Conservation (phyloP, 2,113 vertebrate genomes). For the Lathamus discolor region DNA sequence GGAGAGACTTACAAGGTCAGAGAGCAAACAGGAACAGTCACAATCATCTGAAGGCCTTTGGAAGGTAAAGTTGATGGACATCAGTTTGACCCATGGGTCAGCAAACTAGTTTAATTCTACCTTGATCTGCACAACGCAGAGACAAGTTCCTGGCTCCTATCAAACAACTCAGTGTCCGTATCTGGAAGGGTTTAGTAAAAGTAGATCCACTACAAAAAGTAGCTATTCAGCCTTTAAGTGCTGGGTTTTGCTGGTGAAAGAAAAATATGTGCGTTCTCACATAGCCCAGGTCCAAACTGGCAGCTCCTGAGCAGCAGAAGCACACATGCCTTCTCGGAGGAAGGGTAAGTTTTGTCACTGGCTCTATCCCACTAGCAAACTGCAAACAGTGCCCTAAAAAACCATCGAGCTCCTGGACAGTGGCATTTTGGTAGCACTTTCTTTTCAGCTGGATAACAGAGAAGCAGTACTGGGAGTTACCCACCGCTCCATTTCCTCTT, state of each 20-base stretch:
- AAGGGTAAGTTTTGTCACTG: neutral
- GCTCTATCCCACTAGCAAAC: neutral
- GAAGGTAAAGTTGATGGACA: slow-evolving; percentile 64
- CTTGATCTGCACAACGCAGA: slow-evolving; percentile 66
- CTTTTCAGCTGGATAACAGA: neutral
- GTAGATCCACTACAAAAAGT: slow-evolving; percentile 53
- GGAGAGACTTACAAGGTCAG: slow-evolving; percentile 59
- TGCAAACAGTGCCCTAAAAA: neutral
- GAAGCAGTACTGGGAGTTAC: neutral
- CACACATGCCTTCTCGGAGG: fast-evolving
- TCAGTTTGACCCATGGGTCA: slow-evolving; percentile 74
- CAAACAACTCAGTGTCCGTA: slow-evolving; percentile 57
- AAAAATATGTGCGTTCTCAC: neutral
- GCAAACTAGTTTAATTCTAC: slow-evolving; percentile 71
- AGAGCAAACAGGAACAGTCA: slow-evolving; percentile 32
- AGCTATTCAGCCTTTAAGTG: slow-evolving; percentile 48
- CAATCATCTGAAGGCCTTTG: slow-evolving; percentile 37
- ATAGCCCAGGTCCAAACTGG: neutral
- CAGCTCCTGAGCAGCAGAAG: neutral
- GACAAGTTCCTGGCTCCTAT: slow-evolving; percentile 53
- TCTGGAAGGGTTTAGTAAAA: slow-evolving; percentile 60
- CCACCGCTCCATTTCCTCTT: slow-evolving; percentile 23
- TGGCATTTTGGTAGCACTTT: neutral
- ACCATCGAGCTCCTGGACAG: neutral
- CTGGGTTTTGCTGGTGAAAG: neutral